Conservation (phyloP, 2,113 vertebrate genomes). For the Crocuta crocuta region DNA sequence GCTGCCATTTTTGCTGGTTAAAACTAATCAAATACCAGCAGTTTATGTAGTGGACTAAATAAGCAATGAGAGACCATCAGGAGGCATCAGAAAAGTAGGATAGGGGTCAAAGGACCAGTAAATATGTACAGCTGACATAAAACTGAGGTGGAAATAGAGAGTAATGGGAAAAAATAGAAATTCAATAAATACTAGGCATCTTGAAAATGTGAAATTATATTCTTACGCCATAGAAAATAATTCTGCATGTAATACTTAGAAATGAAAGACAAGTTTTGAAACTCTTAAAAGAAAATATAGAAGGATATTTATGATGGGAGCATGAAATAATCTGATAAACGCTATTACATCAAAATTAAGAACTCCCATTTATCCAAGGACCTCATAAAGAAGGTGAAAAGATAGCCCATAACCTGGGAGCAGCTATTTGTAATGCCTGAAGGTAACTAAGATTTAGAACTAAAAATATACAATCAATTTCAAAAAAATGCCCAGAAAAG, state of each 20-base stretch:
- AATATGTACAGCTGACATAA: background rate
- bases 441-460: background rate
- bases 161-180: background rate
- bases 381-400: background rate
- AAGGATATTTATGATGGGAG: background rate
- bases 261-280: background rate
- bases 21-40: background rate
- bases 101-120: background rate
- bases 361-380: background rate
- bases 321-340: background rate
- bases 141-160: background rate
- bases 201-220: background rate
- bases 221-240: background rate
- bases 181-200: background rate
- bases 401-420: background rate
- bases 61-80: background rate
- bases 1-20: background rate
- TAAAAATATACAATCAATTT: background rate
- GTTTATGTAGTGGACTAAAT: background rate
- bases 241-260: background rate
- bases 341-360: conserved; percentile 24
- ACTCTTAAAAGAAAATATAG: background rate
- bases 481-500: background rate
- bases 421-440: background rate
- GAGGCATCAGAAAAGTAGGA: background rate